Percentiles rank a stretch among this genome's conserved stretches.
phyloP scores from a whole-genome alignment of 2,888 invertebrate genomes.

The Andrena bicolor region DNA sequence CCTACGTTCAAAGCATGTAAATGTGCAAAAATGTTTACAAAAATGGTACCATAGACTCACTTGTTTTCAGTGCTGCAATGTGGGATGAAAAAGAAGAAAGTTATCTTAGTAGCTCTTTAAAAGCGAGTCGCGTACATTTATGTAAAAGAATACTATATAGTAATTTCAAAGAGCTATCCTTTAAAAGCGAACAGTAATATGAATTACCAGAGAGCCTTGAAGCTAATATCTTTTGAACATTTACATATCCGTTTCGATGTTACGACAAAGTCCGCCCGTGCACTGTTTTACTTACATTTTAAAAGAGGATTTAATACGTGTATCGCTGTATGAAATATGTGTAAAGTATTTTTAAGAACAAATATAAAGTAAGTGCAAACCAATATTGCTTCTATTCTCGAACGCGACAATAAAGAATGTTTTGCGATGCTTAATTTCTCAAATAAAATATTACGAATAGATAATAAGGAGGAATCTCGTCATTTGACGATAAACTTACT shows the following conservation, averaged over 20 bases:
- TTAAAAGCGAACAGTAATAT: conserved; percentile 4
- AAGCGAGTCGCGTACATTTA: conserved; percentile 31
- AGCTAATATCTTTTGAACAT: conserved; percentile 42
- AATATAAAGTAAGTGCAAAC: conserved; percentile 13
- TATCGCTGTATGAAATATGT: conserved; percentile 26
- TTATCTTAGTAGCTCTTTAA: conserved; percentile 61
- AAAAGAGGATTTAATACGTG: conserved; percentile 3
- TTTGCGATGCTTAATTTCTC: conserved; percentile 5
- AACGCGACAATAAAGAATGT: conserved; percentile 12
- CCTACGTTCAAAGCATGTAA: conserved; percentile 53
- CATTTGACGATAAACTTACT: conserved; percentile 87
- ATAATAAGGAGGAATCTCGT: neutral
- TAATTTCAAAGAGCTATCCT: conserved; percentile 9
- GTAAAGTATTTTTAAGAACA: conserved; percentile 20
- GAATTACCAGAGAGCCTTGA: neutral
- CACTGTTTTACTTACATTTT: conserved; percentile 10
- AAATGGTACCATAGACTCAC: conserved; percentile 70
- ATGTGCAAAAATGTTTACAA: conserved; percentile 61
- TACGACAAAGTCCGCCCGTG: conserved; percentile 13
- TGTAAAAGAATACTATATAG: conserved; percentile 4
- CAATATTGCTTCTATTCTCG: conserved; percentile 8
- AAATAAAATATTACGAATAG: conserved; percentile 19
- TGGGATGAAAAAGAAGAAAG: conserved; percentile 64
- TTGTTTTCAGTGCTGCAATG: conserved; percentile 74
- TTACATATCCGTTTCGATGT: conserved; percentile 23